phyloP scores from a whole-genome alignment of 2,888 invertebrate genomes.

The Acanthosoma haemorrhoidale region DNA sequence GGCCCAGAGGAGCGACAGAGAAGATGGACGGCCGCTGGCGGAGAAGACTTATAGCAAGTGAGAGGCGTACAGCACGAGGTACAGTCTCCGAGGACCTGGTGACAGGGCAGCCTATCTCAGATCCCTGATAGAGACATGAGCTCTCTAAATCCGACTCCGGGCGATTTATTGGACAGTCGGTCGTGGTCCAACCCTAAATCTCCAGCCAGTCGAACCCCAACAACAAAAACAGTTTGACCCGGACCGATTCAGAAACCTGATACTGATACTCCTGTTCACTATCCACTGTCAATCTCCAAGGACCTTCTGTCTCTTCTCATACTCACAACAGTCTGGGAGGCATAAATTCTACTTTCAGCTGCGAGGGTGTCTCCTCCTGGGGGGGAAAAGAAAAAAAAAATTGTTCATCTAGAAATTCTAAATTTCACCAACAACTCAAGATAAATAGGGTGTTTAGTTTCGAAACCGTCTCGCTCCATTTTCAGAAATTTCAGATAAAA shows the following conservation, averaged over 20 bases:
- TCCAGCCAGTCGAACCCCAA: conserved; percentile 1
- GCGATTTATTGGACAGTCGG: background rate
- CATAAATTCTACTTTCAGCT: background rate
- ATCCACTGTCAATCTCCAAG: conserved; percentile 1
- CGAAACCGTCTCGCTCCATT: too few species aligned
- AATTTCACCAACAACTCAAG: too few species aligned
- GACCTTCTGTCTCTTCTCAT: conserved; percentile 1
- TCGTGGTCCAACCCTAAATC: conserved; percentile 15
- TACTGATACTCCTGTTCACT: conserved; percentile 17
- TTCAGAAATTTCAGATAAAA: too few species aligned
- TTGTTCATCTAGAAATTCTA: too few species aligned
- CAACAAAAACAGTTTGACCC: conserved; percentile 15
- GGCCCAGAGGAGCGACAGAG: too few species aligned
- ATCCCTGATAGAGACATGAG: conserved; percentile 10
- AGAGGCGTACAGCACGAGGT: background rate
- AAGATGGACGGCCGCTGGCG: too few species aligned
- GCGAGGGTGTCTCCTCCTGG: background rate
- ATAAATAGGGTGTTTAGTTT: too few species aligned
- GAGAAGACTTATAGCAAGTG: background rate
- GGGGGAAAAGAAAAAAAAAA: background rate
- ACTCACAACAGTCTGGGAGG: background rate
- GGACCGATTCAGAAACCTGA: conserved; percentile 18
- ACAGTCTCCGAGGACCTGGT: background rate
- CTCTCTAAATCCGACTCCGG: conserved; percentile 12
- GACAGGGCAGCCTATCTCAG: background rate